Conservation (phyloP, 2,797 vertebrate species). For the Malurus splendens region DNA sequence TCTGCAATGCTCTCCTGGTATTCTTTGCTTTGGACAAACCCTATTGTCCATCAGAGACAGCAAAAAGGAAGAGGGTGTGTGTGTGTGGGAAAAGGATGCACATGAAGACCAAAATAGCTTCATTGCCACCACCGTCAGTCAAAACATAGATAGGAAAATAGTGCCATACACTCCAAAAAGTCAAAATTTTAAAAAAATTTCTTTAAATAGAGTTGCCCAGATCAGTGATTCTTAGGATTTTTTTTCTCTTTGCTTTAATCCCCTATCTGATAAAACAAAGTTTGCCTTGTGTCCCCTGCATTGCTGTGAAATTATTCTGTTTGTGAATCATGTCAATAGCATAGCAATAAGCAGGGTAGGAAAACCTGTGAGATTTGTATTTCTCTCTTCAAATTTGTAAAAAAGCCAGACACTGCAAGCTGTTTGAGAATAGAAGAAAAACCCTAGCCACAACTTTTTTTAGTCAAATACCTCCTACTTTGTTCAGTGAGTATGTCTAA, state of each 20-base stretch:
- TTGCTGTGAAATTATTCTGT: neutral
- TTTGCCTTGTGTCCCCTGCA: neutral
- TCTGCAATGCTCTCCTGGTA: neutral
- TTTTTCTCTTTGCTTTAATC: neutral
- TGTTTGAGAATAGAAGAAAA: neutral
- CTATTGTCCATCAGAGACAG: neutral
- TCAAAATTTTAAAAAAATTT: neutral
- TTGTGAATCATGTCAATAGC: neutral
- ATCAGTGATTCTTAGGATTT: neutral
- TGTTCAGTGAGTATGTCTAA: neutral
- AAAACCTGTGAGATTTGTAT: neutral
- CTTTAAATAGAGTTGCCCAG: neutral
- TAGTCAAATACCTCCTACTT: neutral
- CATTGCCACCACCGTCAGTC: neutral
- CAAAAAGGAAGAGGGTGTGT: neutral
- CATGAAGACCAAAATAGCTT: neutral
- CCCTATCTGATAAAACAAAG: neutral
- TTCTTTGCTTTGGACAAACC: neutral
- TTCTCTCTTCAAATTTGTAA: neutral
- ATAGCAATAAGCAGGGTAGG: neutral
- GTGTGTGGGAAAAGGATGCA: rapidly evolving
- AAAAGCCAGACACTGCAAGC: neutral
- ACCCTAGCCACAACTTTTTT: neutral
- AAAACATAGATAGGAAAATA: neutral
- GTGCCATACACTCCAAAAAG: neutral